Percentiles rank a stretch among this genome's conserved stretches.
These are phyloP conservation scores for Smittia sp. DNA, from an alignment of 2,888 invertebrate genomes.

Conservation along the genomic window DNA sequence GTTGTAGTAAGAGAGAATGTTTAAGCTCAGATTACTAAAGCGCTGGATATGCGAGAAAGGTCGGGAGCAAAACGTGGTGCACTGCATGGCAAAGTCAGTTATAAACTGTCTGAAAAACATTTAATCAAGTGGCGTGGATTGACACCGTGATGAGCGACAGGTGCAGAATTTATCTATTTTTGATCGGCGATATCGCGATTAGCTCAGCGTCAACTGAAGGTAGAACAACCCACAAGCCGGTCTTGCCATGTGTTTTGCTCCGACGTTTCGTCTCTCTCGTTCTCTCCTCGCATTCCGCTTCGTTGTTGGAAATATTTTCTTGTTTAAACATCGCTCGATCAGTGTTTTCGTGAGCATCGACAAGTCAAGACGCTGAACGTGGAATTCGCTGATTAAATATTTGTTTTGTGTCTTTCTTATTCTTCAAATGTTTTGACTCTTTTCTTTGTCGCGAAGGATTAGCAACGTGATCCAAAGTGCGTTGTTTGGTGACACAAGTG, in stretches of 20 bases:
- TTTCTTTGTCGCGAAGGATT: neutral
- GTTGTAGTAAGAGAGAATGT: neutral
- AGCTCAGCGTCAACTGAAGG: no score
- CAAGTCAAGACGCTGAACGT: slow-evolving; percentile 6
- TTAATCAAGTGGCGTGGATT: no score
- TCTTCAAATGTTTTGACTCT: neutral
- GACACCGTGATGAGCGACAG: no score
- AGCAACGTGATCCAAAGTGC: neutral
- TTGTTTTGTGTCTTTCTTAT: neutral
- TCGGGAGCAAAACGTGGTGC: neutral
- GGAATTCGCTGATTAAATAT: slow-evolving; percentile 18
- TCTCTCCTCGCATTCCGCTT: neutral
- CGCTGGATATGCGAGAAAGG: neutral
- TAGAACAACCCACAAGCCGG: neutral
- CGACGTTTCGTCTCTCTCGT: neutral
- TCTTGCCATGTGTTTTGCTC: neutral
- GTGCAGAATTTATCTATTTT: no score
- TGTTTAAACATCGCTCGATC: slow-evolving; percentile 18
- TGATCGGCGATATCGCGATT: neutral
- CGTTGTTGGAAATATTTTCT: slow-evolving; percentile 17
- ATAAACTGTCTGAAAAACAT: no score
- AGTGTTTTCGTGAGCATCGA: slow-evolving; percentile 17
- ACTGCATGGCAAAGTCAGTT: neutral
- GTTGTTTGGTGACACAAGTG: neutral
- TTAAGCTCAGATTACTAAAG: neutral